phyloP scores from a whole-genome alignment of 2,888 invertebrate species.

The Hemaris fuciformis region DNA sequence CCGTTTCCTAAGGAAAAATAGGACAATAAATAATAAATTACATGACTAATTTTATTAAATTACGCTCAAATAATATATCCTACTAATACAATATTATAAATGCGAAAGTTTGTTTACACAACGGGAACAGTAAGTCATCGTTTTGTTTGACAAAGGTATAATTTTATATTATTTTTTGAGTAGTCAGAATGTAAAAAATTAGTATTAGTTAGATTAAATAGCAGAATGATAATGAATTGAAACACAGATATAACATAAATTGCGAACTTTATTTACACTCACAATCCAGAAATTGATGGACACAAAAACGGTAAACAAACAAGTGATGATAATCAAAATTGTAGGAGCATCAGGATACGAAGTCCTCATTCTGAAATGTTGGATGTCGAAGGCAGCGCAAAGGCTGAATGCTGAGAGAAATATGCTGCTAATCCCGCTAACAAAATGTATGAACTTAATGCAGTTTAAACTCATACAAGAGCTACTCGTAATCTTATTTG shows the following conservation, averaged over 20 bases:
- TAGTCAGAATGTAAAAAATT: too few relatives aligned
- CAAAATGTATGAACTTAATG: conserved; percentile 38
- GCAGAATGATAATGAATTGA: background rate
- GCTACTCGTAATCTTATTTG: conserved; percentile 28
- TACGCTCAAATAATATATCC: too few relatives aligned
- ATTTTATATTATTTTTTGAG: too few relatives aligned
- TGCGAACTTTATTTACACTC: conserved; percentile 26
- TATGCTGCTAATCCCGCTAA: conserved; percentile 38
- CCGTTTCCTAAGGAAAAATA: too few relatives aligned
- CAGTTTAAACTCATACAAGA: conserved; percentile 22
- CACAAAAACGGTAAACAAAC: conserved; percentile 38
- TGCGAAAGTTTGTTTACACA: too few relatives aligned
- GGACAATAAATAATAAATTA: too few relatives aligned
- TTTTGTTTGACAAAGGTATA: too few relatives aligned
- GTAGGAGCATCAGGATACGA: conserved; percentile 28
- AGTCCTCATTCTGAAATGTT: conserved; percentile 38
- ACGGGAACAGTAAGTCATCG: too few relatives aligned
- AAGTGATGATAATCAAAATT: conserved; percentile 24
- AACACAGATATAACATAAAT: conserved; percentile 13
- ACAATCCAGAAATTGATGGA: conserved; percentile 41
- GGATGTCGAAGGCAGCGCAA: conserved; percentile 37
- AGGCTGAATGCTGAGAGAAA: conserved; percentile 40
- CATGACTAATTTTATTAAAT: too few relatives aligned
- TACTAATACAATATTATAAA: too few relatives aligned
- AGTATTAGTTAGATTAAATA: too few relatives aligned